Evolutionary conservation across 2,888 invertebrate species (phyloP).

Genomic region (Coelinius sp.): DNA sequence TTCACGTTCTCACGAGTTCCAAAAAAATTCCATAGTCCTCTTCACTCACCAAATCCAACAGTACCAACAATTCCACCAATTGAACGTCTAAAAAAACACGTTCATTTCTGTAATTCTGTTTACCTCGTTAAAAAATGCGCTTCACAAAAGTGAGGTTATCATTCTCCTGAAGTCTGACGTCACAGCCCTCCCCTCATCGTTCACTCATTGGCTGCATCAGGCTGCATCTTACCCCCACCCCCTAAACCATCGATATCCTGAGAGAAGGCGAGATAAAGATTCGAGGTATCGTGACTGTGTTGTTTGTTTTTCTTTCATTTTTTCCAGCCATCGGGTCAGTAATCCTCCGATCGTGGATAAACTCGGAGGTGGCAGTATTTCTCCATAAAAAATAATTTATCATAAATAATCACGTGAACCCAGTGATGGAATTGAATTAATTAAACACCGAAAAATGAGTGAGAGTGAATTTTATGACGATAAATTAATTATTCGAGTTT

Average conservation of each 20-base stretch:
- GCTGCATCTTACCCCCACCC: not conserved
- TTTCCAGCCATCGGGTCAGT: constrained; percentile 30
- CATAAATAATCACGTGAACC: not conserved
- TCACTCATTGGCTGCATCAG: not conserved
- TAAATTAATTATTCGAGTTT: not conserved
- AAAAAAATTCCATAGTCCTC: not conserved
- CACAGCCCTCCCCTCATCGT: not conserved
- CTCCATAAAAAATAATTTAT: not conserved
- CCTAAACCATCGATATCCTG: not conserved
- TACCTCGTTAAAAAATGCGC: not conserved
- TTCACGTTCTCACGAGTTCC: not conserved
- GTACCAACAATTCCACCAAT: not conserved
- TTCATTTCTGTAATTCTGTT: not conserved
- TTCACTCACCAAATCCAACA: not conserved
- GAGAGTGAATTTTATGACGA: not conserved
- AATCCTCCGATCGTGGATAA: constrained; percentile 33
- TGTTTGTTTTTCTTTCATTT: constrained; percentile 34
- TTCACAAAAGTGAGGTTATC: not conserved
- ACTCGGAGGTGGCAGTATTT: not conserved
- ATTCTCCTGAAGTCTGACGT: not conserved
- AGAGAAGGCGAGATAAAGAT: not conserved
- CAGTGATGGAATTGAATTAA: not conserved
- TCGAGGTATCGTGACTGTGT: constrained; percentile 9
- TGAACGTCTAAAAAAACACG: not conserved
- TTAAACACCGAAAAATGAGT: not conserved